Evolutionary conservation across 2,888 invertebrate species (phyloP).

Genomic region (Polymixis flavicincta): DNA sequence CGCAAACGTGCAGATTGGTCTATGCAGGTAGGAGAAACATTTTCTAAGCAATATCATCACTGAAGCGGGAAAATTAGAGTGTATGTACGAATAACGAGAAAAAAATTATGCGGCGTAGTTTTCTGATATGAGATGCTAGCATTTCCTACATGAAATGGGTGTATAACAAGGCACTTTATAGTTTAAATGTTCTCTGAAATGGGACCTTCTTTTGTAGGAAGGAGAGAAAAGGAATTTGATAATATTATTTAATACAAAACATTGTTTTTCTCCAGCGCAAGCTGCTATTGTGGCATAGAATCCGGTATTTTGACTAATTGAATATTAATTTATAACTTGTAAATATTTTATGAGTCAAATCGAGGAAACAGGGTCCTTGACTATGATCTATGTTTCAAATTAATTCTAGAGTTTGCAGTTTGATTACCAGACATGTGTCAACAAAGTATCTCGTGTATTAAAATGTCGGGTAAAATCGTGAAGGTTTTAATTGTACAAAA

Average conservation of each 20-base stretch:
- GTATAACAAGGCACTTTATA: neutral
- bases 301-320: no score
- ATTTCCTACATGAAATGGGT: neutral
- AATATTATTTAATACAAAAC: no score
- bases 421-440: slow-evolving; percentile 19
- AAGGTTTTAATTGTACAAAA: slow-evolving; percentile 25
- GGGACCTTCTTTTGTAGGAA: neutral
- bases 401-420: slow-evolving; percentile 21
- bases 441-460: slow-evolving; percentile 9
- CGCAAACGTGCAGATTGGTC: slow-evolving; percentile 23
- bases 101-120: slow-evolving; percentile 1
- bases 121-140: slow-evolving; percentile 8
- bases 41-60: slow-evolving; percentile 23
- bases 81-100: slow-evolving; percentile 4
- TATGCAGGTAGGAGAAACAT: slow-evolving; percentile 27
- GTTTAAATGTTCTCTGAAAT: slow-evolving; percentile 8
- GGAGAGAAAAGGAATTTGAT: neutral
- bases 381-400: neutral
- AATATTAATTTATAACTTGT: neutral
- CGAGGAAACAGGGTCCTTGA: slow-evolving; percentile 18
- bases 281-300: no score
- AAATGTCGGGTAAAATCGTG: slow-evolving; percentile 15
- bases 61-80: neutral
- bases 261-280: no score
- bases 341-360: slow-evolving; percentile 18